Conservation (phyloP, 2,797 vertebrate genomes). For the Paedocypris micromegethes region DNA sequence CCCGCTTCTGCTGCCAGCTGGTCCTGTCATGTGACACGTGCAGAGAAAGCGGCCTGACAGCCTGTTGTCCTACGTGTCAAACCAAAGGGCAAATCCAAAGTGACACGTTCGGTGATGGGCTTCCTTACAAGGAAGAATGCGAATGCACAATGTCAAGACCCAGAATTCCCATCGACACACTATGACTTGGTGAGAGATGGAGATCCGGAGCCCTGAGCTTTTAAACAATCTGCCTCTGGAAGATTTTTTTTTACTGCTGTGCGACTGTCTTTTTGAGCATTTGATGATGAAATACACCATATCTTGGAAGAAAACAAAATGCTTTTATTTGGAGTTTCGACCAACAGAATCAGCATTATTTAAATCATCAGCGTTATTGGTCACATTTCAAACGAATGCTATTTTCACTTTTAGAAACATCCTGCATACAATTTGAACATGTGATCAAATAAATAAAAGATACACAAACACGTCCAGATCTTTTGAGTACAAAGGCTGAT, state of each 20-base stretch:
- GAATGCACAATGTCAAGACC: conserved; percentile 82
- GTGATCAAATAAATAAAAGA: conserved; percentile 18
- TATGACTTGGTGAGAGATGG: conserved; percentile 2
- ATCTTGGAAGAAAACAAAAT: too few relatives aligned
- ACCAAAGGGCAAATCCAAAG: conserved; percentile 70
- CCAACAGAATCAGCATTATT: too few relatives aligned
- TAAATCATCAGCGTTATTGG: too few relatives aligned
- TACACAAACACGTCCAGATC: background rate
- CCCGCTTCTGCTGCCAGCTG: conserved; percentile 83
- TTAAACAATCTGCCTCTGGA: background rate
- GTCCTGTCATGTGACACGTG: conserved; percentile 81
- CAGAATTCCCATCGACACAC: conserved; percentile 75
- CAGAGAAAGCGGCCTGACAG: conserved; percentile 71
- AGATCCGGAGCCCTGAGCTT: background rate
- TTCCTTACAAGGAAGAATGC: conserved; percentile 80
- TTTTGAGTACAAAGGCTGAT: too few relatives aligned
- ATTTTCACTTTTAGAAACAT: too few relatives aligned
- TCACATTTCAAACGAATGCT: too few relatives aligned
- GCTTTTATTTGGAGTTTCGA: too few relatives aligned
- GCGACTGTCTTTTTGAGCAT: too few relatives aligned
- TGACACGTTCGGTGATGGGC: conserved; percentile 35
- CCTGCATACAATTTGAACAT: background rate
- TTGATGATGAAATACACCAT: too few relatives aligned
- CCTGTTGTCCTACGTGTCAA: conserved; percentile 86
- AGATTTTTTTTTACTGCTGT: background rate